Evolutionary conservation across 2,113 vertebrate species (phyloP).

Genomic region (Loxodonta africana): DNA sequence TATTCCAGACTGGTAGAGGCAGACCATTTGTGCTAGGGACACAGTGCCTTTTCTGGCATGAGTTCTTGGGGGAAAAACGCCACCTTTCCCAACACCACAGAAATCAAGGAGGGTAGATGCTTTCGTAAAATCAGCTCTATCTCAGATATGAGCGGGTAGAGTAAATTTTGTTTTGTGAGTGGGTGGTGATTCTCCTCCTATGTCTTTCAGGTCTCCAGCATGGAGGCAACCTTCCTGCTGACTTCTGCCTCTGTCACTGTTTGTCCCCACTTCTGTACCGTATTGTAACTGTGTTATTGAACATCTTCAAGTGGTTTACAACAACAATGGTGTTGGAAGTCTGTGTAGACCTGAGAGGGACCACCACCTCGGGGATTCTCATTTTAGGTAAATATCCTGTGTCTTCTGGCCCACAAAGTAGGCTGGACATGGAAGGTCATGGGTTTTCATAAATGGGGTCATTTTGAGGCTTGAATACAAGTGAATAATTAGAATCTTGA

Average conservation of each 20-base stretch:
- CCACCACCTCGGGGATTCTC: not conserved
- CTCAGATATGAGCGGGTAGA: not conserved
- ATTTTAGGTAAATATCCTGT: not conserved
- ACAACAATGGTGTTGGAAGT: too few species aligned
- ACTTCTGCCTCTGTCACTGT: not conserved
- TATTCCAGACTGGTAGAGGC: not conserved
- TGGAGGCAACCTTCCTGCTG: not conserved
- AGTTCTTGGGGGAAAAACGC: not conserved
- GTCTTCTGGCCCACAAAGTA: not conserved
- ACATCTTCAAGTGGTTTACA: not conserved
- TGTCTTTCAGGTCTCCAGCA: not conserved
- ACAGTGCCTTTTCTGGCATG: not conserved
- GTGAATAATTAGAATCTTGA: not conserved
- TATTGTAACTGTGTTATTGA: not conserved
- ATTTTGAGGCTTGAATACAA: not conserved
- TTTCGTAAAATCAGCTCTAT: not conserved
- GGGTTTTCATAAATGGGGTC: not conserved
- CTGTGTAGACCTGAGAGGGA: not conserved
- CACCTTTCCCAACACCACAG: not conserved
- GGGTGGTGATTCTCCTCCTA: not conserved
- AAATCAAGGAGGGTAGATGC: not conserved
- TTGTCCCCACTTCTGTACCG: not conserved
- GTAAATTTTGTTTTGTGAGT: not conserved
- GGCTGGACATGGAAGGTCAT: not conserved
- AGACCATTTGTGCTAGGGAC: not conserved